Base-by-base conservation (phyloP, 1,140 invertebrate genomes). In the Medauroidea extradentata region DNA sequence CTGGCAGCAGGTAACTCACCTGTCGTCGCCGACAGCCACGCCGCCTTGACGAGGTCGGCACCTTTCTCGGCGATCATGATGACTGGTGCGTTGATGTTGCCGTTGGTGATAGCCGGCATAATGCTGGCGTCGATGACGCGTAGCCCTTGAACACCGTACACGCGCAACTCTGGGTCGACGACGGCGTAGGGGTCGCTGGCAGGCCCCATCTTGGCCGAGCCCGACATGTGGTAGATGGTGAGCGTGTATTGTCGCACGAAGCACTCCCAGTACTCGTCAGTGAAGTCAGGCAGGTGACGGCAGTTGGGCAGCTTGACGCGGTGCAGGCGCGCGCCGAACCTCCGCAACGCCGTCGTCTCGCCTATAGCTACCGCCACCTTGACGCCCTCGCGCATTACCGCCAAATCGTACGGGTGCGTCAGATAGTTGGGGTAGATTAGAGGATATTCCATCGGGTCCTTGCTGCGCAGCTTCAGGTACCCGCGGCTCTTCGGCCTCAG, bases 11-110 rank as follows among this genome's bases (percentile, higher is more conserved):
- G 29, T 34, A n/a, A n/a, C n/a, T n/a, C 29, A 11, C 29, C 4
- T 4, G 5, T 4, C 29, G 29, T 34, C 29, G 29, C 29, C 5
- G 29, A 11, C 29, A 34, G 29, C 88, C 88, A 91, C 39, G 85
- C 75, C 55, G 82, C 76, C 69, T 91, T 91, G 7, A 96, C 87
- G 69, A 95, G 69, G 75, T 96, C 93, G 0, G 92, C 83, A 0
- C 88, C 93, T 70, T 94, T 95, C 69, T 97, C 94, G 0, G 79
- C 94, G 16, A 97, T 91, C 93, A 96, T 96, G 8, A 96, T 90
- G 0, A 87, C 84, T 0, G 90, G 89, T 0, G 90, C 89, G 63
- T 93, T 92, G 16, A 91, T 92, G 66, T 93, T 93, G 0, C 90
- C 91, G 68, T 85, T 90, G 0, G 89, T 88, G 1, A 93, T 87